These are phyloP conservation scores for Poeciliopsis prolifica DNA, from an alignment of 2,113 vertebrate species.

Conservation along the genomic window DNA sequence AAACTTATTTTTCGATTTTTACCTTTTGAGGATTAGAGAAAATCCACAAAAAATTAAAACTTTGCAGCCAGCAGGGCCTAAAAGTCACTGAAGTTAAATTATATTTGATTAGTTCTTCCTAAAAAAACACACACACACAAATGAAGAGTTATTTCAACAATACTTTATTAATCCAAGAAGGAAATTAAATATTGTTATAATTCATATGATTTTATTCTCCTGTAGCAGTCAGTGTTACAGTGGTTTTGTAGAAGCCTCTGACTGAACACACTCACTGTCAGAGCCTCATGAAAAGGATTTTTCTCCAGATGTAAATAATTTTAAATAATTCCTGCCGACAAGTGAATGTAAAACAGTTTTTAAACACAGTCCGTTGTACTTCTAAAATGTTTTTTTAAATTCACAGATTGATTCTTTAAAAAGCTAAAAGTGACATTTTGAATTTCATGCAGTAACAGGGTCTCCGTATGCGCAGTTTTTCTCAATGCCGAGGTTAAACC, in stretches of 20 bases:
- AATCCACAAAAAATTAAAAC: background rate
- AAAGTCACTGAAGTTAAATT: too few species aligned
- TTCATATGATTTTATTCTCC: too few species aligned
- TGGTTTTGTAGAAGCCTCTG: too few species aligned
- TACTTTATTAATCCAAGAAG: too few species aligned
- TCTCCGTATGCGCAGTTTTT: slow-evolving; percentile 89
- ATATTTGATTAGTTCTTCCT: too few species aligned
- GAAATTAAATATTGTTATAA: too few species aligned
- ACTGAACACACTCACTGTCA: too few species aligned
- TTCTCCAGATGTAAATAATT: too few species aligned
- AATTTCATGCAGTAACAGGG: slow-evolving; percentile 75
- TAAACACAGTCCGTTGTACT: background rate
- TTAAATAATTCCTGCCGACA: background rate
- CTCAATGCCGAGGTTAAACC: slow-evolving; percentile 92
- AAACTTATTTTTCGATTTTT: background rate
- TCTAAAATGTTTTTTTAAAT: background rate
- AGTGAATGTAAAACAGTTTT: background rate
- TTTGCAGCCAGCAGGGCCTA: background rate
- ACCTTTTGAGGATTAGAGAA: background rate
- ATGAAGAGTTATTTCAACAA: background rate
- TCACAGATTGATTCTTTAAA: background rate
- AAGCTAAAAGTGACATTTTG: background rate
- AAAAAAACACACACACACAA: background rate
- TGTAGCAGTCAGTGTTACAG: too few species aligned
- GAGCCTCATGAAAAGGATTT: too few species aligned